A percentile compares a stretch with the other conserved stretches of the same genome.
Conservation (phyloP, 1,140 invertebrate species). For the Hyposmocoma kahamanoa region DNA sequence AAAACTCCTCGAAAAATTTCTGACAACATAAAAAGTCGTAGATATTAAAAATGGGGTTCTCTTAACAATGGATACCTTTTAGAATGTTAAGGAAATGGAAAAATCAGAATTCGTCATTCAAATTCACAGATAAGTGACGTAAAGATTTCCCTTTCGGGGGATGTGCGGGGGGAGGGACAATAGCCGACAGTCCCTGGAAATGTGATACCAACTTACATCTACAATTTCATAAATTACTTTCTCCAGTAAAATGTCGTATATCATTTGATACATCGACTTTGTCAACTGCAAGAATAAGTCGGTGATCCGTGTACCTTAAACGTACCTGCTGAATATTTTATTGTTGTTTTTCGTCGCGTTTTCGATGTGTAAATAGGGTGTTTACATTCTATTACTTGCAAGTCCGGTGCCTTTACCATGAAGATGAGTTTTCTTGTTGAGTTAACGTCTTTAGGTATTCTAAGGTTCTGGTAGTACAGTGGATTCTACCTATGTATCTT, state of each 20-base stretch:
- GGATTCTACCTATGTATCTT: too few species aligned
- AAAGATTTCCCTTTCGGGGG: background rate
- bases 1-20: conserved; percentile 13
- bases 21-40: conserved; percentile 31
- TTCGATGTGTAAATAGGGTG: background rate
- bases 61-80: conserved; percentile 27
- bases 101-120: conserved; percentile 53
- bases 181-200: background rate
- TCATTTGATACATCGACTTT: too few species aligned
- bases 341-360: background rate
- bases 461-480: too few species aligned
- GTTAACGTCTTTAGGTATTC: too few species aligned
- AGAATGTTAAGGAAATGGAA: conserved; percentile 49
- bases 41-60: conserved; percentile 55
- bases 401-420: too few species aligned
- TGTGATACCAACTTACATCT: too few species aligned
- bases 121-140: conserved; percentile 36
- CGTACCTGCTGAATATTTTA: background rate
- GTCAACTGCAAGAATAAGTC: too few species aligned
- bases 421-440: too few species aligned
- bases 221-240: background rate
- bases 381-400: conserved; percentile 1
- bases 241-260: too few species aligned
- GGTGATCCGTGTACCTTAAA: too few species aligned
- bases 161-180: conserved; percentile 5